phyloP scores from a whole-genome alignment of 2,113 vertebrate genomes.

The Puma concolor region DNA sequence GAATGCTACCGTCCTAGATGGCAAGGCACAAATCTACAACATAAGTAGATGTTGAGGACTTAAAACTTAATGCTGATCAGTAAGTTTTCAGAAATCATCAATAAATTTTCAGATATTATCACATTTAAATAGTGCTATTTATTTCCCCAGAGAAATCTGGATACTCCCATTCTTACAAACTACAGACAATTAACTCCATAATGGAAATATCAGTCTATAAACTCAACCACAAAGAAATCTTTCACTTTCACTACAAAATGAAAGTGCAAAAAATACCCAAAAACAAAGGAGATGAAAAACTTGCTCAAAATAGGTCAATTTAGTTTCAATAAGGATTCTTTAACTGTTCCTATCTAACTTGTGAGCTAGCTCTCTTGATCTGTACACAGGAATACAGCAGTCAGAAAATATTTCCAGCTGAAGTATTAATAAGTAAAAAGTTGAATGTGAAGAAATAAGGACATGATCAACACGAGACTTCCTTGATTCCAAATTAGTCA shows the following conservation, averaged over 20 bases:
- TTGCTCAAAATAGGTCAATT: slow-evolving; percentile 6
- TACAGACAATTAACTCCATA: slow-evolving; percentile 16
- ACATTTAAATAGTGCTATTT: slow-evolving; percentile 28
- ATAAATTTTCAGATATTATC: slow-evolving; percentile 12
- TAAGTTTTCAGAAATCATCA: background rate
- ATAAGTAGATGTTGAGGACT: background rate
- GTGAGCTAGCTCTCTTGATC: background rate
- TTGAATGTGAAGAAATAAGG: slow-evolving; percentile 7
- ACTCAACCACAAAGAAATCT: slow-evolving; percentile 43
- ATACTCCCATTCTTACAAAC: background rate
- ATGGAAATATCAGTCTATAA: background rate
- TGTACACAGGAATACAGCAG: background rate
- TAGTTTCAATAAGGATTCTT: background rate
- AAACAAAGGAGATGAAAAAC: background rate
- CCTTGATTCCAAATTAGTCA: slow-evolving; percentile 14
- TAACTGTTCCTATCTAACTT: background rate
- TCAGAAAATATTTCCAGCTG: slow-evolving; percentile 36
- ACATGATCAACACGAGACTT: slow-evolving; percentile 25
- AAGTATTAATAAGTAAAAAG: slow-evolving; percentile 36
- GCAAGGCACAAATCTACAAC: slow-evolving; percentile 16
- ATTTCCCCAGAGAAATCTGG: slow-evolving; percentile 39
- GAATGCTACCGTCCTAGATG: background rate
- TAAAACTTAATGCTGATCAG: background rate
- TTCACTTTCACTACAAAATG: slow-evolving; percentile 64
- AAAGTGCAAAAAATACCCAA: background rate